Evolutionary conservation across 2,888 invertebrate species (phyloP).

Genomic region (Diarsia brunnea): DNA sequence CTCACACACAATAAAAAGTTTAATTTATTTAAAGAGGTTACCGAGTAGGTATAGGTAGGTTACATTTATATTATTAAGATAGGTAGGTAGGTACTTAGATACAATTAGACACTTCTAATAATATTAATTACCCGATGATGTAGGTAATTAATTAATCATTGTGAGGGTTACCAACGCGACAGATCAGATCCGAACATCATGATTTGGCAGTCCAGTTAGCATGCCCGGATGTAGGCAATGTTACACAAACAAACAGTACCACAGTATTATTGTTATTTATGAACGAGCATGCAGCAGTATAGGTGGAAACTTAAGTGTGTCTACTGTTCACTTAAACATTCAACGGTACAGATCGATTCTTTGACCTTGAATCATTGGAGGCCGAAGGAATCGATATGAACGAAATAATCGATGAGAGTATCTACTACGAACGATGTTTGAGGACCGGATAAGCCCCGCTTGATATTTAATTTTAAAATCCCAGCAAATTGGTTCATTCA

Average conservation of each 20-base stretch:
- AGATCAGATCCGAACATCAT: background rate
- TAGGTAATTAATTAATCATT: background rate
- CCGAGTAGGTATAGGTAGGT: background rate
- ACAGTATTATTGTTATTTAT: background rate
- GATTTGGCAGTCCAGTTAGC: background rate
- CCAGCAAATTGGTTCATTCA: background rate
- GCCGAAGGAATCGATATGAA: slow-evolving; percentile 31
- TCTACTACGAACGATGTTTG: background rate
- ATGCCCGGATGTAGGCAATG: background rate
- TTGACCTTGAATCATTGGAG: slow-evolving; percentile 28
- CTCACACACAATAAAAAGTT: background rate
- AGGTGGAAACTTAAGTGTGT: background rate
- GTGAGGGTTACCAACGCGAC: slow-evolving; percentile 1
- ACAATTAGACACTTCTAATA: slow-evolving; percentile 1
- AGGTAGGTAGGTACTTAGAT: background rate
- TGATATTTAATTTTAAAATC: background rate
- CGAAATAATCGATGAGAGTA: slow-evolving; percentile 28
- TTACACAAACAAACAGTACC: slow-evolving; percentile 5
- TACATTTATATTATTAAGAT: slow-evolving; percentile 8
- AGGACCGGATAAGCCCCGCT: background rate
- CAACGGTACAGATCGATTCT: background rate
- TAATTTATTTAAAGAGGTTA: slow-evolving; percentile 2
- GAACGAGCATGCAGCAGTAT: background rate
- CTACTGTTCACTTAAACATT: slow-evolving; percentile 7
- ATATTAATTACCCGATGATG: background rate